Conservation (phyloP, 1,140 invertebrate genomes). For the Bombus polaris region DNA sequence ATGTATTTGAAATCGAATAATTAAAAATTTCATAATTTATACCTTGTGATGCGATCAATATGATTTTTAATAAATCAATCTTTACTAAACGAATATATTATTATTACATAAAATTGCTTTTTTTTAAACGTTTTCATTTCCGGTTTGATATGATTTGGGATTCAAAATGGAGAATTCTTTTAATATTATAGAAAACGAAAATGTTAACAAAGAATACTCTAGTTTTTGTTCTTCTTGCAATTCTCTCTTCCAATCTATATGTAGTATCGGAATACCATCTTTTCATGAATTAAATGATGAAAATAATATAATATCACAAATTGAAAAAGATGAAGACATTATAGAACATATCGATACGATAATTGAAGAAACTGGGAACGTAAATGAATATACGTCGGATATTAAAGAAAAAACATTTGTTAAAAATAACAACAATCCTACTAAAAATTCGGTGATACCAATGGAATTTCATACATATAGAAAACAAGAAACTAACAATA, state of each 20-base stretch:
- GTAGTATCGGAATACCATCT: slow-evolving; percentile 1
- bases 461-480: background rate
- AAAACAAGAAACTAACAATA: background rate
- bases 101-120: background rate
- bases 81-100: slow-evolving; percentile 23
- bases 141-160: background rate
- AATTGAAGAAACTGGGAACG: background rate
- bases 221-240: slow-evolving; percentile 47
- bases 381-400: background rate
- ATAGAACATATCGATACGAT: background rate
- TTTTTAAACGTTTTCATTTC: background rate
- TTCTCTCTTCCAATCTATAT: slow-evolving; percentile 15
- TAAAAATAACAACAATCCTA: background rate
- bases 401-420: background rate
- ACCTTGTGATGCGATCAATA: slow-evolving; percentile 5
- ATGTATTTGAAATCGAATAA: background rate
- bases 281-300: background rate
- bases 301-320: background rate
- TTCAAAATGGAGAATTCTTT: slow-evolving; percentile 18
- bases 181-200: background rate
- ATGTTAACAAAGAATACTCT: background rate
- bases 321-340: background rate
- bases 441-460: background rate
- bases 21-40: slow-evolving; percentile 2
- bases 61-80: slow-evolving; percentile 55